Percentiles rank a stretch among this genome's conserved stretches.
phyloP scores from a whole-genome alignment of 2,888 invertebrate genomes.

The Macropis europaea region DNA sequence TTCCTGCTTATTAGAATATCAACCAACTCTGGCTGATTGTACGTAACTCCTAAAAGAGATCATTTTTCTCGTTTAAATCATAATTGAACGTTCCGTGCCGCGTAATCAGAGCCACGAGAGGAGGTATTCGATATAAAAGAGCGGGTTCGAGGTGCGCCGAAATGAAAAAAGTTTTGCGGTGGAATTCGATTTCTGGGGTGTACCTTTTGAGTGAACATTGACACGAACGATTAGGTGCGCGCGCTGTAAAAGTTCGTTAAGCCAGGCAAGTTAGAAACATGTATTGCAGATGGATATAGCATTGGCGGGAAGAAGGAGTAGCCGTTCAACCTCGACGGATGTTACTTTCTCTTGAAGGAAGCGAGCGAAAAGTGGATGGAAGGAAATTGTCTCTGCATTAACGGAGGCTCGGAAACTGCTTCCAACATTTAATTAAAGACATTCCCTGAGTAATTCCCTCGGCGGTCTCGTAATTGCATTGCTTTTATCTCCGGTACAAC shows the following conservation, averaged over 20 bases:
- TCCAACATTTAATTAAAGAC: conserved; percentile 79
- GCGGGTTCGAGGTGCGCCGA: conserved; percentile 26
- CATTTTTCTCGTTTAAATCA: background rate
- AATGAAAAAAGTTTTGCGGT: conserved; percentile 65
- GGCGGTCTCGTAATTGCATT: conserved; percentile 75
- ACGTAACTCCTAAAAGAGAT: no score
- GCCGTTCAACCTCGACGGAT: conserved; percentile 53
- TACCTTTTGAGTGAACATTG: conserved; percentile 54
- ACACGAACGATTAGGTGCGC: conserved; percentile 73
- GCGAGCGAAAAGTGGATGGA: conserved; percentile 74
- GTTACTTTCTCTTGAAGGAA: conserved; percentile 67
- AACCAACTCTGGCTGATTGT: no score
- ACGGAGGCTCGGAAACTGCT: conserved; percentile 77
- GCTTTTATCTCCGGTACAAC: conserved; percentile 75
- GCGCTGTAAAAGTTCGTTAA: conserved; percentile 74
- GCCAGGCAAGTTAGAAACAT: conserved; percentile 23
- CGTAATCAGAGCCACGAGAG: background rate
- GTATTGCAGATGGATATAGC: conserved; percentile 32
- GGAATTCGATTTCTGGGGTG: conserved; percentile 63
- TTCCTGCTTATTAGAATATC: no score
- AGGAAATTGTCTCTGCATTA: conserved; percentile 79
- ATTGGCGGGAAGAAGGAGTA: conserved; percentile 8
- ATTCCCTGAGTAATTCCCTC: conserved; percentile 76
- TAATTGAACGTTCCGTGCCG: background rate
- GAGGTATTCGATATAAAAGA: background rate